A percentile compares a stretch with the other conserved stretches of the same genome.
Evolutionary conservation across 2,113 vertebrate species (phyloP).

Genomic region (Ceyx margarethae): DNA sequence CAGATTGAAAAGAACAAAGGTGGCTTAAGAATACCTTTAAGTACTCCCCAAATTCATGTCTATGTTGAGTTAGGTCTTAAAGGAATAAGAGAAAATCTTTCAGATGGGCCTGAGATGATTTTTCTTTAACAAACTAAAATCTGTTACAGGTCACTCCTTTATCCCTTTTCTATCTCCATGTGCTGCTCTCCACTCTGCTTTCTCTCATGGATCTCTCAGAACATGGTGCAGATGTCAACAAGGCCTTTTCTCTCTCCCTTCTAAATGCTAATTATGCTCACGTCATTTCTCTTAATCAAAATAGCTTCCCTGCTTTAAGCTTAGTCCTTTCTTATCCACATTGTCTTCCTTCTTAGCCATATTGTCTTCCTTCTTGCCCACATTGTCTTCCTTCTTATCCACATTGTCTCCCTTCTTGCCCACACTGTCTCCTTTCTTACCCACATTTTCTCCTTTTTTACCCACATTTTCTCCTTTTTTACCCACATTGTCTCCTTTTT

Average conservation of each 20-base stretch:
- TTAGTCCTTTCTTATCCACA: neutral
- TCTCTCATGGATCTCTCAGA: neutral
- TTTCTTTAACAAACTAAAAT: neutral
- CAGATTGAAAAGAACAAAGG: slow-evolving; percentile 25
- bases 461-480: no score
- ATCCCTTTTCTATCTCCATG: neutral
- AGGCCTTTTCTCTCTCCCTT: neutral
- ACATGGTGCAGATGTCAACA: neutral
- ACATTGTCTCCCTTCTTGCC: no score
- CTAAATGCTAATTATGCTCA: neutral
- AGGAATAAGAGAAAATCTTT: neutral
- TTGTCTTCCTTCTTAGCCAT: neutral
- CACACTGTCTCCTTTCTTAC: no score
- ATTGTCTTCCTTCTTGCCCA: no score
- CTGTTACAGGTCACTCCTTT: neutral
- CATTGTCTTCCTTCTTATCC: no score
- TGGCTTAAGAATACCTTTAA: slow-evolving; percentile 5
- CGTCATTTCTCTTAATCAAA: neutral
- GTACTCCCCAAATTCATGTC: slow-evolving; percentile 41
- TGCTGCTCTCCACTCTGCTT: neutral
- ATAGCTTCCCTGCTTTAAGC: neutral
- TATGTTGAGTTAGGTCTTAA: slow-evolving; percentile 3
- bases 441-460: no score
- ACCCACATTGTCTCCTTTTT: no score
- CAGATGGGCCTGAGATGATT: neutral